Conservation (phyloP, 2,888 invertebrate genomes). For the Hirtodrosophila histrioides region DNA sequence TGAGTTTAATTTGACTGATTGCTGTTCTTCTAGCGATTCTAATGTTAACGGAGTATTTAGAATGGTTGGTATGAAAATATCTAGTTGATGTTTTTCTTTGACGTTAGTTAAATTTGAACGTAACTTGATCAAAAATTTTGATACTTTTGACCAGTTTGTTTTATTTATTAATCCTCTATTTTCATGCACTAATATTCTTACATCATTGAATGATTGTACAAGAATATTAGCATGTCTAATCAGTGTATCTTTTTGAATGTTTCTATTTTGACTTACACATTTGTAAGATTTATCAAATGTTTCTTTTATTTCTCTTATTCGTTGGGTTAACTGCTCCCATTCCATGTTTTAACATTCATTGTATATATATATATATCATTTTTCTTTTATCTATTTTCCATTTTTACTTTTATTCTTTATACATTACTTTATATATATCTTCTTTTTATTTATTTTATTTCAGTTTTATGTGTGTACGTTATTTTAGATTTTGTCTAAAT, state of each 20-base stretch:
- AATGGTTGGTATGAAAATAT: constrained; percentile 23
- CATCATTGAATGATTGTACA: constrained; percentile 1
- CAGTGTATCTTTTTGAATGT: constrained; percentile 9
- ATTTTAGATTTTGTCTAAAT: constrained; percentile 4
- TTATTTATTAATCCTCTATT: constrained; percentile 9
- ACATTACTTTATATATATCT: not conserved
- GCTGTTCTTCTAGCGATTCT: constrained; percentile 25
- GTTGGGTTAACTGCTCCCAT: constrained; percentile 17
- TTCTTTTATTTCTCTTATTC: constrained; percentile 13
- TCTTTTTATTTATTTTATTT: not conserved
- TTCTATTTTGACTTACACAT: constrained; percentile 12
- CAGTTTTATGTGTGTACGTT: constrained; percentile 1
- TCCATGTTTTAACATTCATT: too few species aligned
- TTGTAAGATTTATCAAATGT: constrained; percentile 17
- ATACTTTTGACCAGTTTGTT: constrained; percentile 26
- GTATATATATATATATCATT: constrained; percentile 13
- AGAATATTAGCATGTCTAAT: constrained; percentile 13
- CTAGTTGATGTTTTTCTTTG: too few species aligned
- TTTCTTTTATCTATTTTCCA: constrained; percentile 1
- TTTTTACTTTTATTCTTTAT: not conserved
- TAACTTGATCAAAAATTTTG: constrained; percentile 19
- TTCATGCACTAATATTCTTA: constrained; percentile 8
- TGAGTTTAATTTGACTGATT: constrained; percentile 12
- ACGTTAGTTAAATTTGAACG: constrained; percentile 22
- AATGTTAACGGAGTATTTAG: constrained; percentile 14